A percentile compares a stretch with the other conserved stretches of the same genome.
These are phyloP conservation scores for Drosophila trapezifrons DNA, from an alignment of 1,140 invertebrate species.

Conservation along the genomic window DNA sequence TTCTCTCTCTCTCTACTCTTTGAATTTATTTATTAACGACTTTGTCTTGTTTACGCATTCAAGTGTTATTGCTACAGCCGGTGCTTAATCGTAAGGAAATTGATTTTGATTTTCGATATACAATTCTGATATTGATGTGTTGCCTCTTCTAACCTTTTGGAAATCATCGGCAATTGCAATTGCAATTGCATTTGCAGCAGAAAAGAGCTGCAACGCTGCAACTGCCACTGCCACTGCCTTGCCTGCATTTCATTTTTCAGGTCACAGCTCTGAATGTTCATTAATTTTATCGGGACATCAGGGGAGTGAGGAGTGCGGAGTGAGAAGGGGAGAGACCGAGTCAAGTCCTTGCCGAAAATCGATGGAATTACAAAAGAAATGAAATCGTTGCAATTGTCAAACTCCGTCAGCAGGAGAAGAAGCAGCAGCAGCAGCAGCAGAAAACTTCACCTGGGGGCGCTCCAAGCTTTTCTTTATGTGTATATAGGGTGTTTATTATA, in stretches of 20 bases:
- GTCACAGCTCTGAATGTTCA: constrained; percentile 69
- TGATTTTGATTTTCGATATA: constrained; percentile 44
- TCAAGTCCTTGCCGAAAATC: constrained; percentile 46
- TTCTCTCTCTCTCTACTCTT: constrained; percentile 32
- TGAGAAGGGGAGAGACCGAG: background rate
- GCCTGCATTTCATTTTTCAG: constrained; percentile 54
- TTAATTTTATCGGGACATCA: constrained; percentile 61
- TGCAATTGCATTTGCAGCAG: constrained; percentile 48
- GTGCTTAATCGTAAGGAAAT: constrained; percentile 53
- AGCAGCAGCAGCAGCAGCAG: too few relatives aligned
- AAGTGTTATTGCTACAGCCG: constrained; percentile 25
- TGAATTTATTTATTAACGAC: constrained; percentile 54
- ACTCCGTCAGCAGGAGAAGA: too few relatives aligned
- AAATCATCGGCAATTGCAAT: constrained; percentile 47
- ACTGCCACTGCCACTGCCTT: constrained; percentile 4
- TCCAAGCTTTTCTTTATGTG: constrained; percentile 50
- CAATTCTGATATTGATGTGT: background rate
- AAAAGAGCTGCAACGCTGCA: constrained; percentile 10
- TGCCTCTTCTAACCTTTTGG: constrained; percentile 16
- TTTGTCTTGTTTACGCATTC: constrained; percentile 39
- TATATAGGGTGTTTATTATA: too few relatives aligned
- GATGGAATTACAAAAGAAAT: constrained; percentile 52
- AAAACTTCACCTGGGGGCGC: background rate
- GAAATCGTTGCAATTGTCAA: constrained; percentile 63
- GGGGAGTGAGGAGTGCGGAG: background rate